phyloP scores from a whole-genome alignment of 2,888 invertebrate genomes.

The Eustalomyia histrio region DNA sequence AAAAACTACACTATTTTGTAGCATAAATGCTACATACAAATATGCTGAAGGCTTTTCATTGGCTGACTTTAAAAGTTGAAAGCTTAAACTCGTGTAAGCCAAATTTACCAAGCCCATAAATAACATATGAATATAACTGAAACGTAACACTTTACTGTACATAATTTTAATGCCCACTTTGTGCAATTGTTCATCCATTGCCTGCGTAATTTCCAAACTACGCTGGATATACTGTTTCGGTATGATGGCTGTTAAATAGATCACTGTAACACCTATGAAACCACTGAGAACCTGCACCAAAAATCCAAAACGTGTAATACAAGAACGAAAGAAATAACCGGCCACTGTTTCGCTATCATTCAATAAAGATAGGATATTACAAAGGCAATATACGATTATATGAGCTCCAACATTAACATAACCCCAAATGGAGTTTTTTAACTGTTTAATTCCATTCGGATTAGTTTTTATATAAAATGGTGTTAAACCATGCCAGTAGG shows the following conservation, averaged over 20 bases:
- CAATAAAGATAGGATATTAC: constrained; percentile 72
- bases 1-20: constrained; percentile 76
- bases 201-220: constrained; percentile 71
- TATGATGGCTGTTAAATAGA: constrained; percentile 74
- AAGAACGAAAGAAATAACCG: constrained; percentile 77
- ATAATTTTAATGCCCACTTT: constrained; percentile 76
- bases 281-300: constrained; percentile 76
- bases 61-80: constrained; percentile 71
- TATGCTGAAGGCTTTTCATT: constrained; percentile 70
- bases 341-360: constrained; percentile 77
- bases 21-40: constrained; percentile 74
- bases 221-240: constrained; percentile 74
- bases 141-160: constrained; percentile 76
- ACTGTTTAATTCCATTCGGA: constrained; percentile 66
- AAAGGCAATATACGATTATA: constrained; percentile 70
- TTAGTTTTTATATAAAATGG: constrained; percentile 73
- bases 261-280: constrained; percentile 76
- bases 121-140: constrained; percentile 71
- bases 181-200: constrained; percentile 73
- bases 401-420: constrained; percentile 74
- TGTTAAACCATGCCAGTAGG: constrained; percentile 74
- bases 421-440: constrained; percentile 73
- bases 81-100: constrained; percentile 73
- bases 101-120: constrained; percentile 71
- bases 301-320: constrained; percentile 76